Evolutionary conservation across 2,797 vertebrate species (phyloP).

Genomic region (Myotis myotis): DNA sequence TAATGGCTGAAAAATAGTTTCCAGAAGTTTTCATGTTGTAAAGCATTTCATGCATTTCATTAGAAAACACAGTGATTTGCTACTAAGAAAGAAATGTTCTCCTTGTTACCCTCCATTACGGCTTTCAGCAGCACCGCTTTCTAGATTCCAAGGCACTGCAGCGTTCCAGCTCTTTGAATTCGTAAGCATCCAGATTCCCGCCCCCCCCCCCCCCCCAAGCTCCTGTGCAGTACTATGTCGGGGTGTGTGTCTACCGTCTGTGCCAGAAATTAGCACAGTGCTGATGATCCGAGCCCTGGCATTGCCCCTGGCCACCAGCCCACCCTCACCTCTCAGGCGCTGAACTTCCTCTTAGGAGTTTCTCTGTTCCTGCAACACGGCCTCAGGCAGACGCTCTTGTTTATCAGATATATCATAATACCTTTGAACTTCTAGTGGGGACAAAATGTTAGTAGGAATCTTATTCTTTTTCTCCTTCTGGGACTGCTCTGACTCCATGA

Average conservation of each 20-base stretch:
- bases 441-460: not conserved
- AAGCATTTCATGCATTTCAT: not conserved
- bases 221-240: rapidly evolving
- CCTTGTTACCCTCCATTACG: not conserved
- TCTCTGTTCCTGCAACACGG: not conserved
- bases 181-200: not conserved
- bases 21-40: not conserved
- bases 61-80: not conserved
- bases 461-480: not conserved
- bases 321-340: not conserved
- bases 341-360: not conserved
- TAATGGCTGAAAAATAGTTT: not conserved
- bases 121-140: not conserved
- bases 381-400: not conserved
- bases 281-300: not conserved
- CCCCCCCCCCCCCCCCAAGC: not conserved
- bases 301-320: not conserved
- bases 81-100: not conserved
- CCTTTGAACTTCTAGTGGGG: not conserved
- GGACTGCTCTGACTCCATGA: not conserved
- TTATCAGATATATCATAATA: not conserved
- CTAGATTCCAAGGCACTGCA: not conserved
- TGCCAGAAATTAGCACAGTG: not conserved
- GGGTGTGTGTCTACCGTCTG: not conserved
- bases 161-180: not conserved